Conservation (phyloP, 2,113 vertebrate genomes). For the Microcebus jonahi region DNA sequence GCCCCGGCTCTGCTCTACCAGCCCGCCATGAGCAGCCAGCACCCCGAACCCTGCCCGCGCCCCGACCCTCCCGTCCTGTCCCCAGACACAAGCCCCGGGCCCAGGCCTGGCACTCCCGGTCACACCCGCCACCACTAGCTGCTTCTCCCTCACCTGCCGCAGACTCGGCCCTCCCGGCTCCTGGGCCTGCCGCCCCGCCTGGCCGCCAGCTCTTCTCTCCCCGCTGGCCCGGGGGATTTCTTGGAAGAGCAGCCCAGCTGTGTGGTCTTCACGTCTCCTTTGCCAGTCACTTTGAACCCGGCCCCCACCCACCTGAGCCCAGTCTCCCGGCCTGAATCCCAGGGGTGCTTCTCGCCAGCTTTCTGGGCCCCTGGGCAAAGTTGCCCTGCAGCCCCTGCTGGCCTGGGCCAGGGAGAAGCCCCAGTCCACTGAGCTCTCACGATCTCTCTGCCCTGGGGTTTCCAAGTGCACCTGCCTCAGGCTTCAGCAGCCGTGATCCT, state of each 20-base stretch:
- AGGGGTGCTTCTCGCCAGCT: neutral
- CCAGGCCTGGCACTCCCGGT: neutral
- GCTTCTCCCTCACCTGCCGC: neutral
- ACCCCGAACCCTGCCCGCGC: fast-evolving
- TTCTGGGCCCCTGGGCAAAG: neutral
- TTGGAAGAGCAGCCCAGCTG: neutral
- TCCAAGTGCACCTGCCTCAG: neutral
- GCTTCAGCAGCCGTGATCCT: fast-evolving
- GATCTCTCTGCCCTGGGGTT: fast-evolving
- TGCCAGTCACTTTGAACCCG: neutral
- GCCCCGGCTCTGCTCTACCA: fast-evolving
- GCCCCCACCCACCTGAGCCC: neutral
- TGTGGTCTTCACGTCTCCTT: neutral
- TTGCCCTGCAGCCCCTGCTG: neutral
- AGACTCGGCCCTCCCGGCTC: neutral
- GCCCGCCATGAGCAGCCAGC: neutral
- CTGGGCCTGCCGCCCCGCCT: neutral
- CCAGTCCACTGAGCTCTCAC: no score
- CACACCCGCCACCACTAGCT: neutral
- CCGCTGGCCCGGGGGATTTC: neutral
- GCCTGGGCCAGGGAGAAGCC: fast-evolving
- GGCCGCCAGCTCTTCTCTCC: no score
- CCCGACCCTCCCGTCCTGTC: fast-evolving
- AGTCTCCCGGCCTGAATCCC: no score
- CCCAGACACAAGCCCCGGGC: neutral